These are phyloP conservation scores for Drosophila gunungcola DNA, from an alignment of 1,140 invertebrate species.

Conservation along the genomic window DNA sequence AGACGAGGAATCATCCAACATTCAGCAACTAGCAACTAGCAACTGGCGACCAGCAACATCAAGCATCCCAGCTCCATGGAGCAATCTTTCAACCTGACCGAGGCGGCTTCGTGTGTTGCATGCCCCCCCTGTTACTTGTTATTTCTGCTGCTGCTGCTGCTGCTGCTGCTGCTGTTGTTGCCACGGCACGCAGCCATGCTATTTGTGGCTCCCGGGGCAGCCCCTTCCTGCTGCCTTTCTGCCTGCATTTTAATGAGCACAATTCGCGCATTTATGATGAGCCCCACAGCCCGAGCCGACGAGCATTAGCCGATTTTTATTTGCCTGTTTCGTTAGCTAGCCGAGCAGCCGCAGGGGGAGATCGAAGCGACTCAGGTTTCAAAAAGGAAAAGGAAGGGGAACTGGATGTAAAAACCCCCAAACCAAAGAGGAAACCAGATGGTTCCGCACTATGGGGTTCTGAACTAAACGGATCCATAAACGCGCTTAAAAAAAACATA, in stretches of 20 bases:
- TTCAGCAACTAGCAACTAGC: conserved; percentile 9
- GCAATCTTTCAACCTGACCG: conserved; percentile 75
- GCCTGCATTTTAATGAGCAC: conserved; percentile 82
- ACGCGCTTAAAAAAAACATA: not conserved
- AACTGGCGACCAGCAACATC: not conserved
- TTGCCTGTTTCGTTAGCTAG: conserved; percentile 78
- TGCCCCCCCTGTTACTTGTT: conserved; percentile 50
- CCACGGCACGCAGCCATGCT: conserved; percentile 76
- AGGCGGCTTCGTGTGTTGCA: conserved; percentile 67
- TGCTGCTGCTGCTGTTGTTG: conserved; percentile 60
- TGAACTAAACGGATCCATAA: too few species aligned
- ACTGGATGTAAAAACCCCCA: conserved; percentile 32
- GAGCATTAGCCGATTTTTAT: conserved; percentile 77
- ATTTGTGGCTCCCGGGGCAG: conserved; percentile 66
- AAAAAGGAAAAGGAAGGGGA: conserved; percentile 27
- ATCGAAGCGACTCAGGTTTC: conserved; percentile 68
- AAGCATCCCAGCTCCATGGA: conserved; percentile 33
- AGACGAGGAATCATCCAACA: conserved; percentile 14
- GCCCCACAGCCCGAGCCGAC: conserved; percentile 24
- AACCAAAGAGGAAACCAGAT: conserved; percentile 17
- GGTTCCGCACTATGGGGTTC: conserved; percentile 1
- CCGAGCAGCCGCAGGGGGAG: conserved; percentile 29
- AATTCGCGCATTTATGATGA: conserved; percentile 82
- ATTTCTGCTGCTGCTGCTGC: conserved; percentile 57
- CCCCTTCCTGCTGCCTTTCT: conserved; percentile 16